phyloP scores from a whole-genome alignment of 2,888 invertebrate species.

The Nomada ferruginata region DNA sequence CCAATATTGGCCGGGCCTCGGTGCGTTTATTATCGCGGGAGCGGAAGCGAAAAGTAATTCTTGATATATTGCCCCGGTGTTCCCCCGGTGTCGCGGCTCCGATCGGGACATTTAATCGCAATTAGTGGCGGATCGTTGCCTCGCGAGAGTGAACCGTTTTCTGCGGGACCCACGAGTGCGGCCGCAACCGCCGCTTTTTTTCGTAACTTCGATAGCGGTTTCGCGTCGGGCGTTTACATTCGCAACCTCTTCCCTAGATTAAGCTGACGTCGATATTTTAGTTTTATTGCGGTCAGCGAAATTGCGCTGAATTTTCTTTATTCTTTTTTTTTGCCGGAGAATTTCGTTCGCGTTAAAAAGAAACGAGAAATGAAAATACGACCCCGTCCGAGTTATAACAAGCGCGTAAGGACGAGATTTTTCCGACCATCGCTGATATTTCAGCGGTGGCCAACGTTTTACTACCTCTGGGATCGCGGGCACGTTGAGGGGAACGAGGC shows the following conservation, averaged over 20 bases:
- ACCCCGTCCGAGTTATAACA: neutral
- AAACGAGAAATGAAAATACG: too few relatives aligned
- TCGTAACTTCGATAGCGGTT: neutral
- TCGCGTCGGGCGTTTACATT: neutral
- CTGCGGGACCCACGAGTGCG: neutral
- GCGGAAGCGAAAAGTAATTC: constrained; percentile 66
- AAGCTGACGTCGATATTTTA: neutral
- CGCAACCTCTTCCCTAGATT: neutral
- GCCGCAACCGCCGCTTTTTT: neutral
- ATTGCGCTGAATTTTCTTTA: too few relatives aligned
- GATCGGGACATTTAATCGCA: constrained; percentile 63
- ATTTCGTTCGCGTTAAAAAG: too few relatives aligned
- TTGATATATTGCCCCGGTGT: constrained; percentile 61
- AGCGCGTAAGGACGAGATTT: constrained; percentile 32
- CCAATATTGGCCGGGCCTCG: constrained; percentile 69
- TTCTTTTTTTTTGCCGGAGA: neutral
- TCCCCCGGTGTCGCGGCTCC: constrained; percentile 31
- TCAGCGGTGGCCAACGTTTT: constrained; percentile 40
- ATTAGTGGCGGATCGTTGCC: constrained; percentile 54
- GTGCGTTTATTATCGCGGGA: constrained; percentile 68
- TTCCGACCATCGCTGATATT: constrained; percentile 45
- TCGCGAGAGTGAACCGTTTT: constrained; percentile 10
- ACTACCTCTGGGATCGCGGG: constrained; percentile 34
- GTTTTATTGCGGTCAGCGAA: neutral
- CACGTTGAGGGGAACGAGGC: neutral